Base-by-base conservation (phyloP, 2,888 invertebrate species). In the Gymnoscelis rufifasciata region DNA sequence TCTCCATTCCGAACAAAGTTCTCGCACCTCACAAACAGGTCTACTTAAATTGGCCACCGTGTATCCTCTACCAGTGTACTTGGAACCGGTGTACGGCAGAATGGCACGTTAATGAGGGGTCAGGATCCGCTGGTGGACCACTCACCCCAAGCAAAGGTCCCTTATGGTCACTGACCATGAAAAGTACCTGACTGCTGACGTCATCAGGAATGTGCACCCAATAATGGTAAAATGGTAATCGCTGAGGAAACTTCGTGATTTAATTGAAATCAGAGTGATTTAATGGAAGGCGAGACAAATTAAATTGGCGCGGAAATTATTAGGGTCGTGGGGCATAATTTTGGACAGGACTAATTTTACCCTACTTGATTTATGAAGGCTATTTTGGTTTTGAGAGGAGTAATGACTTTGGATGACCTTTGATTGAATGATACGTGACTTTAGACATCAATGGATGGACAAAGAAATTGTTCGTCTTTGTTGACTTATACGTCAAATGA, bases 81-180 rank as follows among this genome's bases (percentile, higher is more conserved):
- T 39, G 46, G 47, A 56, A 52, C 46, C 51, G 35, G 48, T 38
- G 47, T 47, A 24, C 42, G 56, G 56, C 58, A 49, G 46, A 57
- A 24, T 15, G 43, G 56, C 48, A 35, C 11, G 49, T 44, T 41
- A 45, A 51, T 38, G 54, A 52, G 52, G 51, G 68, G 52, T 73
- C 78, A 68, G 46, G 52, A 52, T 54, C 59, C 51, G 60, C 54
- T 78, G 80, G 84, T 57, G 65, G 80, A 78, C 77, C 86, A 86
- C 78, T 86, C 84, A 87, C 83, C 86, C 79, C 82, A 74, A 72
- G 81, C 64, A 78, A 81, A 83, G 84, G 87, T 83, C 77, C 73
- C 65, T 68, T 69, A 70, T 84, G 87, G 86, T 87, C 87, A 84
- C 65, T 86, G 87, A 86, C 87, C 86, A 86, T 74, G 75, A 72